A percentile compares a stretch with the other conserved stretches of the same genome.
Conservation (phyloP, 2,888 invertebrate species). For the Caenorhabditis afra region DNA sequence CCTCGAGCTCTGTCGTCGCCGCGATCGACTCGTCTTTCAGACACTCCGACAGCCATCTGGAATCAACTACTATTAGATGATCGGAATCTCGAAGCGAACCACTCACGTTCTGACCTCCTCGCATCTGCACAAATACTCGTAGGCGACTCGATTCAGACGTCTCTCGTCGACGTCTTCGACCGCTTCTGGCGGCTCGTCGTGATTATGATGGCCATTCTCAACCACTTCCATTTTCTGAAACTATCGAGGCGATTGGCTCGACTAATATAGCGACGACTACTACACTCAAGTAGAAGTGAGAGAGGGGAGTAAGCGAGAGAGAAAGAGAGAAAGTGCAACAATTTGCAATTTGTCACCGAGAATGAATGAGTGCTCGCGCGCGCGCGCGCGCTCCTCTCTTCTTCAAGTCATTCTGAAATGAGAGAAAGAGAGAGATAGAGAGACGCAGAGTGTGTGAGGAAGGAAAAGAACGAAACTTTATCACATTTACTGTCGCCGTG, state of each 20-base stretch:
- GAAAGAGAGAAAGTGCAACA: neutral
- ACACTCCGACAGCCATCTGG: constrained; percentile 76
- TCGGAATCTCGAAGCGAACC: too few relatives aligned
- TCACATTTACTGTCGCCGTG: too few relatives aligned
- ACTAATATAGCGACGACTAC: neutral
- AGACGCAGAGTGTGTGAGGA: constrained; percentile 21
- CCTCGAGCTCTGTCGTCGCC: constrained; percentile 85
- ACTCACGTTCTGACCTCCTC: constrained; percentile 87
- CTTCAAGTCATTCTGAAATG: neutral
- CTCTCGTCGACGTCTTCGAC: constrained; percentile 85
- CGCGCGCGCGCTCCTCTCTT: constrained; percentile 6
- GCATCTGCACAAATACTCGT: constrained; percentile 88
- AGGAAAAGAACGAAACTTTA: constrained; percentile 25
- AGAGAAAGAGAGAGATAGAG: constrained; percentile 22
- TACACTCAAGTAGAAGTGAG: neutral
- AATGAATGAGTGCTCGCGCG: too few relatives aligned
- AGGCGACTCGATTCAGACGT: constrained; percentile 87
- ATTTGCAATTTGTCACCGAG: neutral
- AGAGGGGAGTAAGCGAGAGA: constrained; percentile 1
- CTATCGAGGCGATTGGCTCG: neutral
- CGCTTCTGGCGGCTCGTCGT: constrained; percentile 18
- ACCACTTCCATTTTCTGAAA: neutral
- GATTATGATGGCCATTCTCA: constrained; percentile 25
- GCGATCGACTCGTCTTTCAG: constrained; percentile 71
- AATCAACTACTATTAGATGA: too few relatives aligned